Percentiles rank a stretch among this genome's conserved stretches.
Evolutionary conservation across 1,140 invertebrate genomes (phyloP).

Genomic region (Hesperophylax magnus): DNA sequence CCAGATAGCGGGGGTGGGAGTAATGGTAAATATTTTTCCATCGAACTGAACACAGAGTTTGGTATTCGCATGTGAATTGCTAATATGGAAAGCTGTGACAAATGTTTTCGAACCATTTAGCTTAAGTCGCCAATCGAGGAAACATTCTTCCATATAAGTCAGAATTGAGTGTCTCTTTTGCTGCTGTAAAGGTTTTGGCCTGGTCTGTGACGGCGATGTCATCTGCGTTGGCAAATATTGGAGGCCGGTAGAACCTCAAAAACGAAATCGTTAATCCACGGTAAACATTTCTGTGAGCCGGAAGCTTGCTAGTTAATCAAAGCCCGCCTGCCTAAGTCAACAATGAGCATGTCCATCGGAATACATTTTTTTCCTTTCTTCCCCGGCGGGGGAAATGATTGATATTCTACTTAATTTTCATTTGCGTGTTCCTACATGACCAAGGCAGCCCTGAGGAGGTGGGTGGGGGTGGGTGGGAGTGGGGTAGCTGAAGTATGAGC

Average conservation of each 20-base stretch:
- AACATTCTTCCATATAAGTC: too few species aligned
- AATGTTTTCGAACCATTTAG: too few species aligned
- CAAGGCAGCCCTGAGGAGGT: background rate
- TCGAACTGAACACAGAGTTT: too few species aligned
- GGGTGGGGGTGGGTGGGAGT: background rate
- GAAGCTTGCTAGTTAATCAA: slow-evolving; percentile 40
- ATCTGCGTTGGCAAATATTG: background rate
- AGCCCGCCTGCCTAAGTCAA: slow-evolving; percentile 39
- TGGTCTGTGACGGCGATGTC: too few species aligned
- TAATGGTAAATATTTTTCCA: too few species aligned
- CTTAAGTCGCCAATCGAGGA: too few species aligned
- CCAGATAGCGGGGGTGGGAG: too few species aligned
- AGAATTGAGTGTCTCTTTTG: too few species aligned
- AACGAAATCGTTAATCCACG: slow-evolving; percentile 5
- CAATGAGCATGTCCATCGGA: slow-evolving; percentile 32
- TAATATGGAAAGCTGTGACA: too few species aligned
- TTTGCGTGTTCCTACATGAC: slow-evolving; percentile 34
- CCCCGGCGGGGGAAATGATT: slow-evolving; percentile 25
- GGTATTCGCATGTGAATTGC: too few species aligned
- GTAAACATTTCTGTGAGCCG: slow-evolving; percentile 33
- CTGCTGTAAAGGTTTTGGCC: too few species aligned
- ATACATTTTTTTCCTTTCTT: slow-evolving; percentile 39
- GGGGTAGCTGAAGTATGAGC: slow-evolving; percentile 21
- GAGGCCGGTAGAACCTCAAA: background rate
- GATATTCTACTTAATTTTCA: slow-evolving; percentile 45